These are phyloP conservation scores for Petrophora chlorosata DNA, from an alignment of 2,888 invertebrate species.

Conservation along the genomic window DNA sequence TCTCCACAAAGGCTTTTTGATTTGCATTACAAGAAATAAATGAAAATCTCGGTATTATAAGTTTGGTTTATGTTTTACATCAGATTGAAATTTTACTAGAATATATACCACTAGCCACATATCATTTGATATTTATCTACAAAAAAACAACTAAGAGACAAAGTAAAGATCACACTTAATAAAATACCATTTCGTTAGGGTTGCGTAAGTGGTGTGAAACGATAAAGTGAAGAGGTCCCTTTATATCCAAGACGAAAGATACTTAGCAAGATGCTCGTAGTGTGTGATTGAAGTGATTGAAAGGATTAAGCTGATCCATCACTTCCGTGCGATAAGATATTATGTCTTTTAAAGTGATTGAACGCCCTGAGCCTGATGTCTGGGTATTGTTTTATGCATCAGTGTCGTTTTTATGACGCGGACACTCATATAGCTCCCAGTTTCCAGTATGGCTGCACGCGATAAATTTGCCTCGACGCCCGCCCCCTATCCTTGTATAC, in stretches of 20 bases:
- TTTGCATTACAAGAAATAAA: neutral
- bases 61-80: too few relatives aligned
- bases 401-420: conserved; percentile 69
- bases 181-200: too few relatives aligned
- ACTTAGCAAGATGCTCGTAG: conserved; percentile 7
- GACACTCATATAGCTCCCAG: conserved; percentile 37
- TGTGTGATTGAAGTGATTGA: conserved; percentile 15
- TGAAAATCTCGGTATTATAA: too few relatives aligned
- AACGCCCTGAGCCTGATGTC: conserved; percentile 17
- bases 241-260: too few relatives aligned
- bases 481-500: conserved; percentile 64
- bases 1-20: neutral
- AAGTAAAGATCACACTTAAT: too few relatives aligned
- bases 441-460: conserved; percentile 52
- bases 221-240: too few relatives aligned
- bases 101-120: too few relatives aligned
- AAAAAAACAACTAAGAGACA: too few relatives aligned
- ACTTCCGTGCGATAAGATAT: conserved; percentile 18
- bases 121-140: too few relatives aligned
- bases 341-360: conserved; percentile 29
- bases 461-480: conserved; percentile 65
- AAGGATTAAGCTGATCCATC: conserved; percentile 21
- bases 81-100: too few relatives aligned
- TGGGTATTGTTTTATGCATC: conserved; percentile 57
- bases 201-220: too few relatives aligned